Base-by-base conservation (phyloP, 2,113 vertebrate species). In the Lampris megalopsis region DNA sequence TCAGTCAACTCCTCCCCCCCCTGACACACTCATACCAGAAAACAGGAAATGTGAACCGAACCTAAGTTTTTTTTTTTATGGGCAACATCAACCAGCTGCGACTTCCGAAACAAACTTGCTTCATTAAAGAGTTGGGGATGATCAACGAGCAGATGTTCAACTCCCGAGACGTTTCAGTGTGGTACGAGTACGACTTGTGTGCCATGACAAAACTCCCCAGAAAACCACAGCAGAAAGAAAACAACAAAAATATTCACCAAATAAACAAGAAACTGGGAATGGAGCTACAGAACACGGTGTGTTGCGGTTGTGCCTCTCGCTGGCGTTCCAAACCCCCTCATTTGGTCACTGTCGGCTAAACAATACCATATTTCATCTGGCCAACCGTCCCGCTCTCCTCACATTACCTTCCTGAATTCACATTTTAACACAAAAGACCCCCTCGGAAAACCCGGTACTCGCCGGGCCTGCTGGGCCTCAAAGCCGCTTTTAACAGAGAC, bases 31-130 rank as follows among this genome's bases (percentile, higher is more conserved):
- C 56, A 64, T 11, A 50, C 50, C 24, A 81, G 40, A 68, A 82
- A 77, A 4, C 58, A 77, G 73, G 56, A 82, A 69, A 50, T 45
- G 48, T 74, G 7, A 64, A 37, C 53, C 49, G 40, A 2, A 49
- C 37, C 60, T 47, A 54, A 52, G 7, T 57, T 60, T 3, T 10
- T 3, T 10, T 10, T 52, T 35, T 2, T 52, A 40, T 49, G 41
- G 9, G 13, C 72, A 59, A 37, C 0, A 4, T 60, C 56, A 8
- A 63, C 49, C 10, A 62, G 65, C 60, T 71, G 41, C 1, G 36
- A 57, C 40, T 48, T 53, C 40, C 57, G 13, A 63, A 56, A 79
- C 50, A 9, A 73, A 35, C 6, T 7, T 24, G 11, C 63, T 60
- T 43, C 5, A 72, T 6, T 3, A 62, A 35, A 68, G 69, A 56